A percentile compares a stretch with the other conserved stretches of the same genome.
phyloP scores from a whole-genome alignment of 2,797 vertebrate species.

The Prionace glauca region DNA sequence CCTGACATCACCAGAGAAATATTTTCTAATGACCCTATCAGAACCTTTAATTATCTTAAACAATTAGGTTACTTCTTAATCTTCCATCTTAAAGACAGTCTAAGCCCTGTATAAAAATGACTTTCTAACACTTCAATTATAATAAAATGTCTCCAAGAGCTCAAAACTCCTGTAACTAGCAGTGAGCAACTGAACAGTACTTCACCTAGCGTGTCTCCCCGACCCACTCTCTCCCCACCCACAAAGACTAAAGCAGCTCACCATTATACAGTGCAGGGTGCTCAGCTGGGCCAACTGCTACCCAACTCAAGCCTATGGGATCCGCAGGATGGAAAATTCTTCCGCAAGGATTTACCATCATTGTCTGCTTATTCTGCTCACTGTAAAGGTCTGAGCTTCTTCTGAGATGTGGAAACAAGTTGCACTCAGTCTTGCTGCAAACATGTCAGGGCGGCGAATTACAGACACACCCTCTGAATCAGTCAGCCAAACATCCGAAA shows the following conservation, averaged over 20 bases:
- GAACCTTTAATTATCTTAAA: not conserved
- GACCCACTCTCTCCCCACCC: too few species aligned
- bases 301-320: not conserved
- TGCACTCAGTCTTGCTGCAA: not conserved
- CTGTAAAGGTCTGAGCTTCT: not conserved
- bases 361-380: not conserved
- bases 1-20: too few species aligned
- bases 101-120: not conserved
- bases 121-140: not conserved
- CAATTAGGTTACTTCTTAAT: not conserved
- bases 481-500: not conserved
- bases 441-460: not conserved
- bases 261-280: not conserved
- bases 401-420: not conserved
- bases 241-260: not conserved
- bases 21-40: too few species aligned
- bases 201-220: not conserved
- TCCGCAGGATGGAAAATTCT: not conserved
- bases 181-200: not conserved
- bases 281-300: not conserved
- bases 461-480: not conserved
- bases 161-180: not conserved
- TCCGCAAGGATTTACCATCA: not conserved
- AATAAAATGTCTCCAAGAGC: not conserved
- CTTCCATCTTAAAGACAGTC: not conserved